Percentiles rank a stretch among this genome's conserved stretches.
phyloP scores from a whole-genome alignment of 92 coral and sea anemone species.

The Palythoa grandis region DNA sequence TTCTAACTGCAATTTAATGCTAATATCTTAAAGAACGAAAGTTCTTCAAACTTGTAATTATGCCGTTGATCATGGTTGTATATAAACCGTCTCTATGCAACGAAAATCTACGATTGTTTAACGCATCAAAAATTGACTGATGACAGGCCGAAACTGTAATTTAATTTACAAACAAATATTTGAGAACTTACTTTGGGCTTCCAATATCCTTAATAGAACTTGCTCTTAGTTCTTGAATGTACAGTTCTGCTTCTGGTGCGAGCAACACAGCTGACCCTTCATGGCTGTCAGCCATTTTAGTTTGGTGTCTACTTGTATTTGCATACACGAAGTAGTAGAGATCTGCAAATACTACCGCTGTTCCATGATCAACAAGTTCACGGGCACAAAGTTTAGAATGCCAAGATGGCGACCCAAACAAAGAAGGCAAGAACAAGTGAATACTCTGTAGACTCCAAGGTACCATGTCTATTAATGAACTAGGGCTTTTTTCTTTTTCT shows the following conservation, averaged over 20 bases:
- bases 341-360: background rate
- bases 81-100: constrained; percentile 18
- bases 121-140: too few relatives aligned
- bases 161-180: background rate
- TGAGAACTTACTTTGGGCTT: constrained; percentile 78
- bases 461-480: background rate
- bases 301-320: background rate
- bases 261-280: constrained; percentile 69
- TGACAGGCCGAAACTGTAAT: background rate
- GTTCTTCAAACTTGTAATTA: too few relatives aligned
- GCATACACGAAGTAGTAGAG: constrained; percentile 38
- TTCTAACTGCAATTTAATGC: too few relatives aligned
- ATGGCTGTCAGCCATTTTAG: constrained; percentile 62
- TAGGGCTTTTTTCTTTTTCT: background rate
- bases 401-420: constrained; percentile 89
- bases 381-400: constrained; percentile 31
- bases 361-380: background rate
- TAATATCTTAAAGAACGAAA: too few relatives aligned
- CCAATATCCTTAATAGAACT: constrained; percentile 81
- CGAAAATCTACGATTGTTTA: too few relatives aligned
- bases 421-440: constrained; percentile 38
- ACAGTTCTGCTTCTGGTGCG: constrained; percentile 96
- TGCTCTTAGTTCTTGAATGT: constrained; percentile 81
- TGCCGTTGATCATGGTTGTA: too few relatives aligned
- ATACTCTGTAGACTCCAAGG: constrained; percentile 19